Evolutionary conservation across 2,888 invertebrate species (phyloP), one percentile per base, ranked within the genome.

Genomic region (Notodonta dromedarius): DNA sequence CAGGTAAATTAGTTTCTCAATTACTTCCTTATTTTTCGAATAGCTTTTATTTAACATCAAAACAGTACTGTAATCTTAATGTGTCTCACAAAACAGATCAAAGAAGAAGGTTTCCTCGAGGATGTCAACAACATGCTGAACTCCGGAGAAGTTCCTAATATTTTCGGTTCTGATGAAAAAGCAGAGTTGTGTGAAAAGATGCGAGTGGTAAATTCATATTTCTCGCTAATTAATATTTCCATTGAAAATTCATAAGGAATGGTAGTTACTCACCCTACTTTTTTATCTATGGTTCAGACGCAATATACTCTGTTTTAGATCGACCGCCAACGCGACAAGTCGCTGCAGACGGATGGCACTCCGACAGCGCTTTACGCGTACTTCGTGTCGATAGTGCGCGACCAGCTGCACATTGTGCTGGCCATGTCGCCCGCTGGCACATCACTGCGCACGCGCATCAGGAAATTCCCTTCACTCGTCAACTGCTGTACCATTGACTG

Each of bases 401-500:
- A 98, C 77, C 98, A 99, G 87, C 90, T 99, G 59, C 98, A 99
- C 83, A 95, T 98, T 54, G 96, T 97, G 6, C 87, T 99, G 56
- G 96, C 97, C 1, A 98, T 98, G 97, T 98, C 98, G 14, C 98
- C 96, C 0, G 98, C 98, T 70, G 98, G 98, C 6, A 97, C 97
- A 52, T 95, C 96, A 7, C 96, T 98, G 81, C 94, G 97, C 57
- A 96, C 95, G 74, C 94, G 97, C 60, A 96, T 98, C 42, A 94
- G 98, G 59, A 98, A 98, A 86, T 99, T 98, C 85, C 98, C 98
- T 0, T 96, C 98, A 0, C 95, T 99, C 24, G 97, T 98, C 63
- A 99, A 98, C 85, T 98, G 98, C 85, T 98, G 98, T 82, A 98
- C 98, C 1, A 98, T 98, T 67, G 98, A 98, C 86, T 98, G 98